These are phyloP conservation scores for Solenodon paradoxus DNA, from an alignment of 2,113 vertebrate species.

Conservation along the genomic window DNA sequence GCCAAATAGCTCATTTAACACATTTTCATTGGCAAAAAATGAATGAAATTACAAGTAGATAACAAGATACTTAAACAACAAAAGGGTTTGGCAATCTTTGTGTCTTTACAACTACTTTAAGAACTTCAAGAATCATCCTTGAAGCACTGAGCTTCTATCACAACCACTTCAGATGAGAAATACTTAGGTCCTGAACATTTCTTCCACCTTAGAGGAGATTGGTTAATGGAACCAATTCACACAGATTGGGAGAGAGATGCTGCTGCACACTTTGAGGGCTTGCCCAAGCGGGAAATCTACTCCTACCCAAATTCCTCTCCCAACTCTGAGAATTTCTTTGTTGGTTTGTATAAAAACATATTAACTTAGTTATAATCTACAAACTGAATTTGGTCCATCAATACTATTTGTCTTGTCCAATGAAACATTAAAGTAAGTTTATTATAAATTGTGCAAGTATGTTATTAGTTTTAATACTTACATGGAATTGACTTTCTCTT, in stretches of 20 bases:
- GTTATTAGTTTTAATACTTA: conserved; percentile 81
- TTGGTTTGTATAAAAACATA: neutral
- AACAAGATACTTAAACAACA: neutral
- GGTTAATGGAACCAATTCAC: neutral
- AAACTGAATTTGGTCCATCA: neutral
- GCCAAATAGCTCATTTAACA: neutral
- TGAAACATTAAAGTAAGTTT: neutral
- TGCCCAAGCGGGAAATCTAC: neutral
- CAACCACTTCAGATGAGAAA: neutral
- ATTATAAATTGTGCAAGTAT: neutral
- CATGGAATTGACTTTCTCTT: conserved; percentile 89
- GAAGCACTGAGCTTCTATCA: neutral
- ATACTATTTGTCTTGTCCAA: neutral
- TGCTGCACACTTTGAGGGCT: neutral
- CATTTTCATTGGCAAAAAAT: neutral
- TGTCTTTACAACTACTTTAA: neutral
- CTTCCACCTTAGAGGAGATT: neutral
- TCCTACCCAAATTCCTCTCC: neutral
- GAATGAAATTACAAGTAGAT: conserved; percentile 17
- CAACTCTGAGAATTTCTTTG: neutral
- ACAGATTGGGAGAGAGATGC: neutral
- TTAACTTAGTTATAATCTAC: neutral
- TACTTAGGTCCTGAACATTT: neutral
- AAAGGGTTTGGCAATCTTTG: neutral
- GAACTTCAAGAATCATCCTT: neutral